phyloP scores from a whole-genome alignment of 2,113 vertebrate genomes.

The Elaphurus davidianus region DNA sequence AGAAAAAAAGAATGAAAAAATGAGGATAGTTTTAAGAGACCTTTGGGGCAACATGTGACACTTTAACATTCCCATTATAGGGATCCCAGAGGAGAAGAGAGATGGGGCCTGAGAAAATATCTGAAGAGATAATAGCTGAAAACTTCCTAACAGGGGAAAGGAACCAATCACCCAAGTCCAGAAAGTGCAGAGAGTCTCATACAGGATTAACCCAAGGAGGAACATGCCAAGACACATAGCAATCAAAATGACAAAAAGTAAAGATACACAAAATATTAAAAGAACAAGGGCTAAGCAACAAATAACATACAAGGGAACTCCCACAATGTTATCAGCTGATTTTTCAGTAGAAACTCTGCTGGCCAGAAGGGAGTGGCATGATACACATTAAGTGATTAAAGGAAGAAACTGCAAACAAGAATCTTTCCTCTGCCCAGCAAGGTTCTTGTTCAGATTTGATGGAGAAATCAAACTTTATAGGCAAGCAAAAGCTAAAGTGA shows the following conservation, averaged over 20 bases:
- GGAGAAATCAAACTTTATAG: background rate
- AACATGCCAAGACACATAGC: background rate
- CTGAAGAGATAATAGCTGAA: background rate
- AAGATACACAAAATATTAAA: background rate
- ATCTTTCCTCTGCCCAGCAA: background rate
- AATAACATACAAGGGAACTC: background rate
- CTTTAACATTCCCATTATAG: background rate
- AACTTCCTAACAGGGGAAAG: background rate
- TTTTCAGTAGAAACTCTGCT: background rate
- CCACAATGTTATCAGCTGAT: background rate
- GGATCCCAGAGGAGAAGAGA: background rate
- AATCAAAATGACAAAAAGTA: background rate
- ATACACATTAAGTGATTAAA: background rate
- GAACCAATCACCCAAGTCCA: background rate
- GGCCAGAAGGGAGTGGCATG: background rate
- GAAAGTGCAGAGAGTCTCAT: background rate
- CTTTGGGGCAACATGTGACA: background rate
- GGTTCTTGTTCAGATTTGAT: background rate
- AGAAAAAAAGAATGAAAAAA: background rate
- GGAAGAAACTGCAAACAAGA: background rate
- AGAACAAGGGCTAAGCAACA: background rate
- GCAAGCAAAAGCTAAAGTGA: background rate
- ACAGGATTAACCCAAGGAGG: background rate
- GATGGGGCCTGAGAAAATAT: background rate
- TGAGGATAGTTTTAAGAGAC: background rate